phyloP scores from a whole-genome alignment of 2,888 invertebrate species.

The Drosophila nr. fundita region DNA sequence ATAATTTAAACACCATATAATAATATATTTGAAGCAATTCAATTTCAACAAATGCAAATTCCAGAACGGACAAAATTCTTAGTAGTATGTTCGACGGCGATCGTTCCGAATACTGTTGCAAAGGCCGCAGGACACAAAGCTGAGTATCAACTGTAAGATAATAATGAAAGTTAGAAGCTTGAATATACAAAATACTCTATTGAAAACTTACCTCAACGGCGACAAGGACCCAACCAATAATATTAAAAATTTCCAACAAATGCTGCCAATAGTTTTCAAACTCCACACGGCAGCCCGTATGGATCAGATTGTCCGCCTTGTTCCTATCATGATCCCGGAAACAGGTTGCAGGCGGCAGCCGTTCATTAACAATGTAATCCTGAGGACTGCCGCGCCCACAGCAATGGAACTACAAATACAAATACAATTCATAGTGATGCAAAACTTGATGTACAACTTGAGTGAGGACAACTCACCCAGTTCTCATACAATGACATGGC shows the following conservation, averaged over 20 bases:
- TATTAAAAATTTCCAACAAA: slow-evolving; percentile 69
- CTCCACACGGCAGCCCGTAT: slow-evolving; percentile 74
- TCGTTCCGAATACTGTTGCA: slow-evolving; percentile 94
- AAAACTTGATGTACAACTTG: background rate
- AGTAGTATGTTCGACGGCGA: slow-evolving; percentile 89
- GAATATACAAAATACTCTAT: background rate
- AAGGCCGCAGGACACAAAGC: slow-evolving; percentile 93
- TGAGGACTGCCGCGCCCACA: slow-evolving; percentile 83
- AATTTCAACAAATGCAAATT: slow-evolving; percentile 48
- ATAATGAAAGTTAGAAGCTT: background rate
- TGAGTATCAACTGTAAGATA: slow-evolving; percentile 86
- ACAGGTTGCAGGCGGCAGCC: slow-evolving; percentile 79
- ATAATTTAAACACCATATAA: slow-evolving; percentile 33
- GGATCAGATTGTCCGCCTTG: slow-evolving; percentile 72
- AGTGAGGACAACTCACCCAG: slow-evolving; percentile 63
- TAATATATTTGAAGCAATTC: slow-evolving; percentile 32
- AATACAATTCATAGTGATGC: background rate
- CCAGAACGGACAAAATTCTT: slow-evolving; percentile 72
- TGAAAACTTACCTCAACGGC: slow-evolving; percentile 67
- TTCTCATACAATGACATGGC: slow-evolving; percentile 82
- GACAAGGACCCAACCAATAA: slow-evolving; percentile 69
- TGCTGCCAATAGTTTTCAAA: slow-evolving; percentile 78
- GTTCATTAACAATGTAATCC: slow-evolving; percentile 80
- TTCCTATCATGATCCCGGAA: slow-evolving; percentile 71
- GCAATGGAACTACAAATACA: slow-evolving; percentile 71